Evolutionary conservation across 2,888 invertebrate genomes (phyloP).

Genomic region (Plutella xylostella): DNA sequence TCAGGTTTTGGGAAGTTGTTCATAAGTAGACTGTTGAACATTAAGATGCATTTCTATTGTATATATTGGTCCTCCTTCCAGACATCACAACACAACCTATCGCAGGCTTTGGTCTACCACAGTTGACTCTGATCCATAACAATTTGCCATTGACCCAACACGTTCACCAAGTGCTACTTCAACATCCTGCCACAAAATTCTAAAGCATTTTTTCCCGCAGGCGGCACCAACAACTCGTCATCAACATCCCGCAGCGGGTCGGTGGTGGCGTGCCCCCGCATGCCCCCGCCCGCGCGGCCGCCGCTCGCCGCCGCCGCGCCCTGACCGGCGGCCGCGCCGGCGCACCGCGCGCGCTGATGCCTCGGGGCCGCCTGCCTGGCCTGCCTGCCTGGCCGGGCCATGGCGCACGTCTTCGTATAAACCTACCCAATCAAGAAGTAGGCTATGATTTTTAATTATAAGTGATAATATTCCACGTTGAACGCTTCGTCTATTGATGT

Average conservation of each 20-base stretch:
- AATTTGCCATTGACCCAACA: too few species aligned
- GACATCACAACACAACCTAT: too few species aligned
- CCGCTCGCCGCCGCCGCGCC: slow-evolving; percentile 60
- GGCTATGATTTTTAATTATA: neutral
- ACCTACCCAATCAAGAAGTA: slow-evolving; percentile 1
- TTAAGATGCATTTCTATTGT: too few species aligned
- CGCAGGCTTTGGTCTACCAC: too few species aligned
- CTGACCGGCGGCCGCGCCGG: slow-evolving; percentile 51
- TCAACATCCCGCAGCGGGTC: slow-evolving; percentile 53
- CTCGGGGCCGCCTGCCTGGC: slow-evolving; percentile 47
- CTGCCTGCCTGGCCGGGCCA: slow-evolving; percentile 32
- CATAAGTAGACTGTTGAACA: too few species aligned
- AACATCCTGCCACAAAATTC: too few species aligned
- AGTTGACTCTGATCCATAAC: too few species aligned
- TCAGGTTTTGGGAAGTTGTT: too few species aligned
- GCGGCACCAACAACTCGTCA: slow-evolving; percentile 44
- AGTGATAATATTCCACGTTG: neutral
- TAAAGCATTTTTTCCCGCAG: slow-evolving; percentile 28
- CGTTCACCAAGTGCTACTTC: too few species aligned
- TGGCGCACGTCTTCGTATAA: slow-evolving; percentile 32
- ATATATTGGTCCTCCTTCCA: too few species aligned
- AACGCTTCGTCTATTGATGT: neutral
- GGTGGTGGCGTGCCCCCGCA: slow-evolving; percentile 75
- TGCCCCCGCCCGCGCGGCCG: slow-evolving; percentile 58
- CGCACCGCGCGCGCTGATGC: slow-evolving; percentile 58